Base-by-base conservation (phyloP, 2,888 invertebrate genomes). In the Aproaerema taeniolella region DNA sequence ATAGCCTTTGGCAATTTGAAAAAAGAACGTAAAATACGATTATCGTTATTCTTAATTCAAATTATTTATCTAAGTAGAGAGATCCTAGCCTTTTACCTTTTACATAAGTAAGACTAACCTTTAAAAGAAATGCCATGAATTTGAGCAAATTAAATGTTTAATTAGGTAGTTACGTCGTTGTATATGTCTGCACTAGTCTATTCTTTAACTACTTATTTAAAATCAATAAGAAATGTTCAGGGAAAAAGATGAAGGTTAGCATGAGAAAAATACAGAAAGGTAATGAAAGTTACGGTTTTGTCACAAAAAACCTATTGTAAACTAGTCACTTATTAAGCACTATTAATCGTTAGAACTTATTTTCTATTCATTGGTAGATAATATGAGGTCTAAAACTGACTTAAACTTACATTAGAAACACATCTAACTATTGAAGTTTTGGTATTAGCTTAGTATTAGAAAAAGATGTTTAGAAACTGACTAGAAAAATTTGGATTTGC, bases 401-500 rank as follows among this genome's bases (percentile, higher is more conserved):
- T 37, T 38, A 32, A 5, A 38, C 24, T 15, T 11, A 20, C 20
- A n/a, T n/a, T n/a, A n/a, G n/a, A n/a, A n/a, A n/a, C n/a, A n/a
- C n/a, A n/a, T n/a, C 51, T 59, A 58, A 42, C 57, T 61, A 65
- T 55, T 64, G 68, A 63, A 52, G 59, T 64, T 78, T 79, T 80
- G 78, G 80, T 80, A 73, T 73, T 67, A 79, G 67, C 78, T 74
- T 73, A 75, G 67, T 65, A 63, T 33, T 20, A 50, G 64, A 66
- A 58, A 66, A 56, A 55, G 53, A 49, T 57, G 66, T 71, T 67
- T 60, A 63, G 51, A 63, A 61, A 69, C 74, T 85, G 85, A 85
- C 85, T 85, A 85, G 85, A 85, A 67, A 83, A 81, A 71, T 82
- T 82, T 83, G 79, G 81, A 76, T 79, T 75, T 48, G 61, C 72